A percentile compares a stretch with the other conserved stretches of the same genome.
Conservation (phyloP, 2,797 vertebrate genomes). For the Lates japonicus region DNA sequence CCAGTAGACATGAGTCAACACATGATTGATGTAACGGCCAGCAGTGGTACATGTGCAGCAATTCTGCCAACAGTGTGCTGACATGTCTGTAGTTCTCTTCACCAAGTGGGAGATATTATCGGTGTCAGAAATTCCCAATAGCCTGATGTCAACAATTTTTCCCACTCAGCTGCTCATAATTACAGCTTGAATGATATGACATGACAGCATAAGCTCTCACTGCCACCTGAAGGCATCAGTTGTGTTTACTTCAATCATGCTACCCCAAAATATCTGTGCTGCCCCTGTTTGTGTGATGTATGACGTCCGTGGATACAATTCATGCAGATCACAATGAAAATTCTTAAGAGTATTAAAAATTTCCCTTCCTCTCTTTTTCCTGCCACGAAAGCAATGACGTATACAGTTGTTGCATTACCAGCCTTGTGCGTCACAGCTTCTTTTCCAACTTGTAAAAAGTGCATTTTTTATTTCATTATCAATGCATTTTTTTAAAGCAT, state of each 20-base stretch:
- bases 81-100: background rate
- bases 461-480: no score
- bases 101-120: background rate
- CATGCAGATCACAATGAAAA: slow-evolving; percentile 2
- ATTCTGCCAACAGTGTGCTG: background rate
- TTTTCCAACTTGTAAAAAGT: slow-evolving; percentile 12
- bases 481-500: background rate
- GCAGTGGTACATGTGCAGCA: background rate
- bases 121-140: background rate
- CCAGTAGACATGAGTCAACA: no score
- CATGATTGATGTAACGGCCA: no score
- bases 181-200: background rate
- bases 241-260: slow-evolving; percentile 1
- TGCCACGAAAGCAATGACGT: background rate
- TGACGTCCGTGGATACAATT: background rate
- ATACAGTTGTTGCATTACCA: background rate
- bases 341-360: background rate
- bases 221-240: slow-evolving; percentile 23
- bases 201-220: background rate
- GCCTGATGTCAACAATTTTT: background rate
- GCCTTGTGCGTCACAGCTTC: background rate
- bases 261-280: background rate
- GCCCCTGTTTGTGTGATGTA: background rate
- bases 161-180: background rate
- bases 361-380: background rate